Percentiles rank a stretch among this genome's conserved stretches.
Evolutionary conservation across 2,888 invertebrate species (phyloP).

Genomic region (Hemistola chrysoprasaria): DNA sequence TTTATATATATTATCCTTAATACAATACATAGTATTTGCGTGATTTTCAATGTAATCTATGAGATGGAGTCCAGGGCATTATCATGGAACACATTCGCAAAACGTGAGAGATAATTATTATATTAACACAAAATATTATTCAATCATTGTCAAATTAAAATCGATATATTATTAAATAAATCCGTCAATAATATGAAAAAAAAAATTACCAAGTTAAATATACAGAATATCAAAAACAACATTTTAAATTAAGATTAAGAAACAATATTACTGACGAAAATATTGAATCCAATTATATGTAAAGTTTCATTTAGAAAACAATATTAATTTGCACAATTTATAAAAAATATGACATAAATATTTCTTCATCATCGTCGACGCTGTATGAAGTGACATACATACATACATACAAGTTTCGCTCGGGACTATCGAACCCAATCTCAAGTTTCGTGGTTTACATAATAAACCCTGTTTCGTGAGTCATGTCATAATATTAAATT

Average conservation of each 20-base stretch:
- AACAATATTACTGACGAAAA: slow-evolving; percentile 1
- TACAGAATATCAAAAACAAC: slow-evolving; percentile 1
- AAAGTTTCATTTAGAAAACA: no score
- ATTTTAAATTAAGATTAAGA: background rate
- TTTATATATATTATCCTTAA: no score
- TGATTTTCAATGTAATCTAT: no score
- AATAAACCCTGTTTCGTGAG: no score
- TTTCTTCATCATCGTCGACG: no score
- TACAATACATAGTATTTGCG: no score
- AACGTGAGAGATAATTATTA: slow-evolving; percentile 4
- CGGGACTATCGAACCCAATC: slow-evolving; percentile 31
- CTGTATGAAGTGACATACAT: no score
- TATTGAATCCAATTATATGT: no score
- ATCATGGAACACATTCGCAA: slow-evolving; percentile 39
- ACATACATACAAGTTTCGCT: background rate
- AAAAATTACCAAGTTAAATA: slow-evolving; percentile 23
- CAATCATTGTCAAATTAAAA: background rate
- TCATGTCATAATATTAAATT: no score
- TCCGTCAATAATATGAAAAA: slow-evolving; percentile 7
- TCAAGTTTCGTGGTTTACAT: background rate
- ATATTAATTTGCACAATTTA: no score
- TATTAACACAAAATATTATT: background rate
- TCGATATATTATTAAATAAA: background rate
- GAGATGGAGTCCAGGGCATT: no score
- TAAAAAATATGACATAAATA: background rate